phyloP scores from a whole-genome alignment of 2,888 invertebrate genomes.

The Amiota mariae region DNA sequence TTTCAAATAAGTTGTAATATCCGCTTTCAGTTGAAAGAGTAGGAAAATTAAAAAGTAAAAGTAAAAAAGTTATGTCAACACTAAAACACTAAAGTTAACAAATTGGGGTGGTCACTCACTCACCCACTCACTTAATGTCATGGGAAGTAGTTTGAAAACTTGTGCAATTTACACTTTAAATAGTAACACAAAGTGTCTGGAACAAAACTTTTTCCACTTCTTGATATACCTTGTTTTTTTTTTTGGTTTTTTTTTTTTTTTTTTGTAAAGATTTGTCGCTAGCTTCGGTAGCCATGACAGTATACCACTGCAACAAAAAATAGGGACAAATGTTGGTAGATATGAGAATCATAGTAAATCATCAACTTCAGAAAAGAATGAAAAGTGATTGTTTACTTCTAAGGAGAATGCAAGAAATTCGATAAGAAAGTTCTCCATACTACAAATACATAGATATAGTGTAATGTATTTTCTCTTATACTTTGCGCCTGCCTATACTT shows the following conservation, averaged over 20 bases:
- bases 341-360: too few relatives aligned
- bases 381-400: too few relatives aligned
- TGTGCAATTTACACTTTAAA: slow-evolving; percentile 38
- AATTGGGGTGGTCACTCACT: slow-evolving; percentile 18
- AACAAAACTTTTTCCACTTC: slow-evolving; percentile 34
- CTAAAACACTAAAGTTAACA: slow-evolving; percentile 3
- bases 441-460: too few relatives aligned
- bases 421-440: too few relatives aligned
- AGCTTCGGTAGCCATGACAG: too few relatives aligned
- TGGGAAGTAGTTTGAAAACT: not conserved
- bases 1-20: slow-evolving; percentile 28
- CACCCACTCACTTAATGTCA: not conserved
- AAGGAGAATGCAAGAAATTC: too few relatives aligned
- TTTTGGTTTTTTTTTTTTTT: slow-evolving; percentile 38
- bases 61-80: not conserved
- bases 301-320: too few relatives aligned
- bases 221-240: too few relatives aligned
- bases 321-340: too few relatives aligned
- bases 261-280: not conserved
- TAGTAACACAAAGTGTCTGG: slow-evolving; percentile 40
- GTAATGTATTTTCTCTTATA: too few relatives aligned
- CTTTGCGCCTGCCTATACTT: too few relatives aligned
- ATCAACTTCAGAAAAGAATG: too few relatives aligned
- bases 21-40: slow-evolving; percentile 33
- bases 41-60: not conserved